These are phyloP conservation scores for Leuciscus idus DNA, from an alignment of 2,113 vertebrate genomes.

Conservation along the genomic window DNA sequence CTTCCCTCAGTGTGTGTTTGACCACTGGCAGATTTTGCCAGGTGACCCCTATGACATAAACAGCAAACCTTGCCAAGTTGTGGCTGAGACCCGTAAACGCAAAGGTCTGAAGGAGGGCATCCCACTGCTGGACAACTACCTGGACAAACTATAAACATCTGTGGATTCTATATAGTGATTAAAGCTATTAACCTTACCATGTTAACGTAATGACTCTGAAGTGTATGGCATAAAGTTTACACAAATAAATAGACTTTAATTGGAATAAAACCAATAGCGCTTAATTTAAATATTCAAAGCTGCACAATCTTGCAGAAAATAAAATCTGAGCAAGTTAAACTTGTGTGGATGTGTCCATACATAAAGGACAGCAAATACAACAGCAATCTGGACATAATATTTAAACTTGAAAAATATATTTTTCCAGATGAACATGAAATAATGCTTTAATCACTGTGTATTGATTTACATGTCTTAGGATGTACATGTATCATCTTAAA, in stretches of 20 bases:
- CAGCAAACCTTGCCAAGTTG: conserved; percentile 57
- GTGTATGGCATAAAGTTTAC: conserved; percentile 37
- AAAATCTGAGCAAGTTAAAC: conserved; percentile 38
- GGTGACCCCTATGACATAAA: conserved; percentile 60
- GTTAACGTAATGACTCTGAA: conserved; percentile 39
- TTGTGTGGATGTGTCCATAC: conserved; percentile 26
- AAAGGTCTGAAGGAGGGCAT: conserved; percentile 68
- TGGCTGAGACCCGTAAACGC: conserved; percentile 60
- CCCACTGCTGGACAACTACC: conserved; percentile 64
- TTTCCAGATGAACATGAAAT: conserved; percentile 10
- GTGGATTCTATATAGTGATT: conserved; percentile 10
- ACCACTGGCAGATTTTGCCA: conserved; percentile 70
- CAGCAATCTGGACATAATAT: neutral
- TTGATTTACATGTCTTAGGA: neutral
- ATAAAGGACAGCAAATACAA: neutral
- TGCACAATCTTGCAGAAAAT: conserved; percentile 47
- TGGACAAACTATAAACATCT: conserved; percentile 61
- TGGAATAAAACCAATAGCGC: conserved; percentile 6
- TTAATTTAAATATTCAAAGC: conserved; percentile 38
- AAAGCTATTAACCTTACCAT: conserved; percentile 37
- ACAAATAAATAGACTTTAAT: conserved; percentile 18
- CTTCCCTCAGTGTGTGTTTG: conserved; percentile 67
- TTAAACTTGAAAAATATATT: conserved; percentile 39
- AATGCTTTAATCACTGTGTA: conserved; percentile 15
- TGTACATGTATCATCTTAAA: neutral